Conservation (phyloP, 2,113 vertebrate species). For the Chlorodrepanis virens region DNA sequence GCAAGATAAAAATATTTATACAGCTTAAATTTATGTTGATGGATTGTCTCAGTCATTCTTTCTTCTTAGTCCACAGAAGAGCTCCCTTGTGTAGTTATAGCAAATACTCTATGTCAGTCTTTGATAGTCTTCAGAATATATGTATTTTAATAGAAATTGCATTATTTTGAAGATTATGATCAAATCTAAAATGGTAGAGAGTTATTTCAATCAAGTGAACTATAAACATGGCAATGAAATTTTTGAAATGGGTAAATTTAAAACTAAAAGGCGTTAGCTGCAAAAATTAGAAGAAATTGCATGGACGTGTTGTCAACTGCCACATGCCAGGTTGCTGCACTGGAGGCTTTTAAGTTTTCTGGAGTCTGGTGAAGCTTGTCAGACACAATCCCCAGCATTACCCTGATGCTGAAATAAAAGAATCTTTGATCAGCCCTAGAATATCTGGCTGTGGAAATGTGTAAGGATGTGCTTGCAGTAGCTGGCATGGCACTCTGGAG, state of each 20-base stretch:
- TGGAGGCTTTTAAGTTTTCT: background rate
- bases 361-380: background rate
- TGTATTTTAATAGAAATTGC: background rate
- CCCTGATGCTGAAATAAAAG: background rate
- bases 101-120: background rate
- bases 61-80: background rate
- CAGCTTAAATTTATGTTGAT: slow-evolving; percentile 30
- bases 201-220: background rate
- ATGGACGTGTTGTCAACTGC: accelerated
- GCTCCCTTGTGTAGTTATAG: background rate
- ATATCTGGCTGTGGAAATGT: background rate
- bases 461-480: background rate
- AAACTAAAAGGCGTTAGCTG: background rate
- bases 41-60: background rate
- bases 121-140: background rate
- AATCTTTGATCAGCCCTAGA: background rate
- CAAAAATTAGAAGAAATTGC: background rate
- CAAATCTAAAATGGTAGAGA: background rate
- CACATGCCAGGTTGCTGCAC: background rate
- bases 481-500: background rate
- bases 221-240: background rate
- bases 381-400: background rate
- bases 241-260: background rate
- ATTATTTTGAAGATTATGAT: background rate
- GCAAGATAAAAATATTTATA: slow-evolving; percentile 36